Conservation (phyloP, 2,888 invertebrate genomes). For the Antitype chi region DNA sequence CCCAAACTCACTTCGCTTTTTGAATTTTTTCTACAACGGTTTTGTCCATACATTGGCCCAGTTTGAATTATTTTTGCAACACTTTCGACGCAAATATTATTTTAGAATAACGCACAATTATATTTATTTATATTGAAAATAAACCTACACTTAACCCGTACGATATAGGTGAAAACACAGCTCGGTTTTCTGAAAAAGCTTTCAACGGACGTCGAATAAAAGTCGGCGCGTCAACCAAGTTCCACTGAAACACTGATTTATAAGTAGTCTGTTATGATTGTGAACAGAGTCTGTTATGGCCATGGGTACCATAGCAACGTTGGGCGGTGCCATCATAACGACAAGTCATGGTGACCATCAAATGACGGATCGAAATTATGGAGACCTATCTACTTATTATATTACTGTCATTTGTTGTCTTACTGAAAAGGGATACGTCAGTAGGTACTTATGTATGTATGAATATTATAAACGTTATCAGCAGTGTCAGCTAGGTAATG, state of each 20-base stretch:
- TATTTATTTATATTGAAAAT: constrained; percentile 15
- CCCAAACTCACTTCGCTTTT: constrained; percentile 80
- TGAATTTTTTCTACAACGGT: constrained; percentile 85
- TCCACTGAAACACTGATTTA: constrained; percentile 72
- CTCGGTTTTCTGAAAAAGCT: constrained; percentile 33
- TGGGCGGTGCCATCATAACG: constrained; percentile 67
- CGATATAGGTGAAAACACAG: neutral
- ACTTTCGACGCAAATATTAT: constrained; percentile 36
- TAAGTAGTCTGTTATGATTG: constrained; percentile 69
- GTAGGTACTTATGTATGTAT: neutral
- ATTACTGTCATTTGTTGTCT: constrained; percentile 29
- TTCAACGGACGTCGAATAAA: constrained; percentile 37
- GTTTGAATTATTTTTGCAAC: constrained; percentile 78
- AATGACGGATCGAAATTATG: constrained; percentile 54
- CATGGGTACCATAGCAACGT: constrained; percentile 81
- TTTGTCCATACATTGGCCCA: constrained; percentile 92
- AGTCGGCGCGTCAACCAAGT: constrained; percentile 46
- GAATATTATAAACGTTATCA: neutral
- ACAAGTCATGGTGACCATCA: constrained; percentile 75
- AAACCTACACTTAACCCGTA: constrained; percentile 10
- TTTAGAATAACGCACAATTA: constrained; percentile 15
- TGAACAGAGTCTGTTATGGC: constrained; percentile 78
- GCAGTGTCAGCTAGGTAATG: constrained; percentile 39
- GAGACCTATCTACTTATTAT: constrained; percentile 37
- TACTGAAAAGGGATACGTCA: neutral